A percentile compares a stretch with the other conserved stretches of the same genome.
These are phyloP conservation scores for Lottia gigantea DNA, from an alignment of 2,888 invertebrate genomes.

Conservation along the genomic window DNA sequence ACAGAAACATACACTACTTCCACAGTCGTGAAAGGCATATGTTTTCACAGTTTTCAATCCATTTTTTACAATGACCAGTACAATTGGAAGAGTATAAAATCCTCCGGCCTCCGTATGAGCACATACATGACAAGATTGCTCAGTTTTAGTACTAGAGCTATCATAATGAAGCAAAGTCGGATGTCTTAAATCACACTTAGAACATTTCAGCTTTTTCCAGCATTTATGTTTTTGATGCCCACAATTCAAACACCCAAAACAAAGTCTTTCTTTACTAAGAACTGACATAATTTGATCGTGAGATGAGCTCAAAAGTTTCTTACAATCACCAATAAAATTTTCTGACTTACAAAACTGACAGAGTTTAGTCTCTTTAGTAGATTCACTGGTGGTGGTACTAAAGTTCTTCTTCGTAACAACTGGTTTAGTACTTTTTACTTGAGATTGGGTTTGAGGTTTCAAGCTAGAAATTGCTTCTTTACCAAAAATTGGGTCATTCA, in stretches of 20 bases:
- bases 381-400: not conserved
- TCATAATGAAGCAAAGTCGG: no score
- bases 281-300: not conserved
- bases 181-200: no score
- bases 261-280: not conserved
- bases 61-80: slow-evolving; percentile 3
- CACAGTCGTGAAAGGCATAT: slow-evolving; percentile 21
- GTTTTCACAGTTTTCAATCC: slow-evolving; percentile 4
- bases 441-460: not conserved
- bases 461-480: not conserved
- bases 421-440: no score
- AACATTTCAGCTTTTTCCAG: no score
- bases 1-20: slow-evolving; percentile 19
- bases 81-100: slow-evolving; percentile 19
- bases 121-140: no score
- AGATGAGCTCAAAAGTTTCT: not conserved
- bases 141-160: no score
- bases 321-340: not conserved
- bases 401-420: no score
- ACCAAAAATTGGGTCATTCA: not conserved
- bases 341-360: not conserved
- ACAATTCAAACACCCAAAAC: no score
- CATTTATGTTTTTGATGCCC: no score
- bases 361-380: not conserved
- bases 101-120: not conserved